These are phyloP conservation scores for Otolemur crassicaudatus DNA, from an alignment of 2,797 vertebrate genomes.

Conservation along the genomic window DNA sequence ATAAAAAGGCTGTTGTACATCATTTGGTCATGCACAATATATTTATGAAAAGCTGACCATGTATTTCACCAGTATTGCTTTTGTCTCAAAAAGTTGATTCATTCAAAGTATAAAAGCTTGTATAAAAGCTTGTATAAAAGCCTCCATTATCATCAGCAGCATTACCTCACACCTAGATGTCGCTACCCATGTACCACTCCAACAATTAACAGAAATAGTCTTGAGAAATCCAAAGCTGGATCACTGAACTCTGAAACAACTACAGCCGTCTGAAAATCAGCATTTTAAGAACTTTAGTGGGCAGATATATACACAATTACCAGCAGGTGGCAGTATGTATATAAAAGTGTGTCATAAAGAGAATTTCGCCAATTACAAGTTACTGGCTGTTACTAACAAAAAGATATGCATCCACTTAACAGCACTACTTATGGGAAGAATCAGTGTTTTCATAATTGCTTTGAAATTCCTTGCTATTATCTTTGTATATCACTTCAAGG, in stretches of 20 bases:
- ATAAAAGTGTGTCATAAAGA: constrained; percentile 35
- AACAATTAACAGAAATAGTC: not conserved
- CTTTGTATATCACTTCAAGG: not conserved
- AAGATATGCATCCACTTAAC: not conserved
- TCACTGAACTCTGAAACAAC: not conserved
- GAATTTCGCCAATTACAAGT: not conserved
- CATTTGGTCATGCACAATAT: not conserved
- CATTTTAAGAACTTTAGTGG: not conserved
- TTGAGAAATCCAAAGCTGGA: not conserved
- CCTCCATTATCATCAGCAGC: not conserved
- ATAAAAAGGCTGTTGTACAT: not conserved
- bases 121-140: not conserved
- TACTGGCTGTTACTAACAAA: not conserved
- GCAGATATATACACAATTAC: not conserved
- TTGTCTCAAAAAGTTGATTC: not conserved
- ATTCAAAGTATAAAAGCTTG: not conserved
- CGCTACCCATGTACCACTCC: not conserved
- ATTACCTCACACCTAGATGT: not conserved
- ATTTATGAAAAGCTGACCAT: not conserved
- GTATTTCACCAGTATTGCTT: not conserved
- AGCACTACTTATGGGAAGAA: not conserved
- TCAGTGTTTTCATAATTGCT: not conserved
- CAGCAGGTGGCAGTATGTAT: constrained; percentile 80
- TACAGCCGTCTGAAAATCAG: not conserved
- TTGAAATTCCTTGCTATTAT: constrained; percentile 7